Percentiles rank a stretch among this genome's conserved stretches.
Evolutionary conservation across 2,797 vertebrate species (phyloP).

Genomic region (Dryobates pubescens): DNA sequence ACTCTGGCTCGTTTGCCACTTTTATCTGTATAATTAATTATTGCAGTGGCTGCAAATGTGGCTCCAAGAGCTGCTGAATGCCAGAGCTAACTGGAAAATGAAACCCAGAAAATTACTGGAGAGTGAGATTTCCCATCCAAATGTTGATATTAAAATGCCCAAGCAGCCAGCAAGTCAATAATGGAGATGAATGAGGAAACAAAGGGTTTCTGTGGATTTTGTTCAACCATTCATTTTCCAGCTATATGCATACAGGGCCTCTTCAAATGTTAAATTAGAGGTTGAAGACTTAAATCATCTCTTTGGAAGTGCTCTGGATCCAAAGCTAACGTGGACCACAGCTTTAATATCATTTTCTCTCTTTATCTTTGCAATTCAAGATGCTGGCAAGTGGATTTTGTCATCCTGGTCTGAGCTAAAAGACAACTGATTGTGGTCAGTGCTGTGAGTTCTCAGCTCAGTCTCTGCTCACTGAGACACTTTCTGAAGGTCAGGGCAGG

Average conservation of each 20-base stretch:
- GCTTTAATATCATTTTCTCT: neutral
- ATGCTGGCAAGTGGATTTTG: neutral
- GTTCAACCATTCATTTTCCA: neutral
- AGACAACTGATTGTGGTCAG: too few relatives aligned
- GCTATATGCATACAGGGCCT: neutral
- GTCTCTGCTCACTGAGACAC: too few relatives aligned
- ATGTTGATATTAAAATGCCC: neutral
- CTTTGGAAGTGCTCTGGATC: neutral
- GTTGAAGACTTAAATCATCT: neutral
- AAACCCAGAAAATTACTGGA: neutral
- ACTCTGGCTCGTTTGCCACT: neutral
- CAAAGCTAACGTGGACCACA: fast-evolving
- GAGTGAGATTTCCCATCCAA: neutral
- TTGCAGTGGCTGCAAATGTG: neutral
- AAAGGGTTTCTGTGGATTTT: neutral
- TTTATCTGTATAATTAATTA: neutral
- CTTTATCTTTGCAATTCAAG: neutral
- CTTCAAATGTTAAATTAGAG: neutral
- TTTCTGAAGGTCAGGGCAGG: too few relatives aligned
- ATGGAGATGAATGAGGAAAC: neutral
- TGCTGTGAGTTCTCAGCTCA: too few relatives aligned
- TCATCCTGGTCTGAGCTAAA: too few relatives aligned
- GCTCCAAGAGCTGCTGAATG: neutral
- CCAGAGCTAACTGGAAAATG: neutral
- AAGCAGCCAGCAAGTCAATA: neutral